A percentile compares a stretch with the other conserved stretches of the same genome.
These are phyloP conservation scores for Boulengeromyrus knoepffleri DNA, from an alignment of 2,113 vertebrate species.

Conservation along the genomic window DNA sequence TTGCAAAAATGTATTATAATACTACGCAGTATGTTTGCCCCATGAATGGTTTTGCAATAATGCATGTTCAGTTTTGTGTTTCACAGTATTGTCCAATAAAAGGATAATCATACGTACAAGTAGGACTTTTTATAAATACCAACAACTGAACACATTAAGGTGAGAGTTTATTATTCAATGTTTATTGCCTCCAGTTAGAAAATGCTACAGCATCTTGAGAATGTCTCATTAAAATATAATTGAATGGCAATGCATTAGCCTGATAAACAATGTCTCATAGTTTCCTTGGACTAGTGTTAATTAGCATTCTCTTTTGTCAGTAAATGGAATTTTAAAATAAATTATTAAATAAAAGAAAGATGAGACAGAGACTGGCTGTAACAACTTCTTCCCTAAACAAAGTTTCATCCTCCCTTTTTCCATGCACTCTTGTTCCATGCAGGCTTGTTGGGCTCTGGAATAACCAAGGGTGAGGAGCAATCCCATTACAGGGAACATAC, in stretches of 20 bases:
- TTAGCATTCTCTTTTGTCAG: not conserved
- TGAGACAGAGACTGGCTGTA: not conserved
- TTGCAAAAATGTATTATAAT: conserved; percentile 2
- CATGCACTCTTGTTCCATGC: not conserved
- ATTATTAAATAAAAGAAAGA: not conserved
- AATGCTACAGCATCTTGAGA: conserved; percentile 2
- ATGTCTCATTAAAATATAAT: conserved; percentile 19
- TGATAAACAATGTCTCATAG: conserved; percentile 9
- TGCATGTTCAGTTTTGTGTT: not conserved
- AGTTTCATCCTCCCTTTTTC: not conserved
- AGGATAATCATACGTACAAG: not conserved
- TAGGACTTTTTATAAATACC: not conserved
- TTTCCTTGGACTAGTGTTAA: conserved; percentile 1
- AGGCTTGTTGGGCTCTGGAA: not conserved
- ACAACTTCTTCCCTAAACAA: not conserved
- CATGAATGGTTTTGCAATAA: not conserved
- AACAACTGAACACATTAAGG: not conserved
- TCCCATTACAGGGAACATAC: not conserved
- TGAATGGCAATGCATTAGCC: not conserved
- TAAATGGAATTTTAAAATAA: conserved; percentile 4
- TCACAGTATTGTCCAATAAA: not conserved
- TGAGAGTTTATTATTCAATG: conserved; percentile 3
- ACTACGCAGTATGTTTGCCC: not conserved
- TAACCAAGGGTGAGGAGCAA: not conserved
- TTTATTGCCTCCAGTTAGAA: conserved; percentile 9